Evolutionary conservation across 2,797 vertebrate species (phyloP), one percentile per base, ranked within the genome.

Genomic region (Alcedo atthis): DNA sequence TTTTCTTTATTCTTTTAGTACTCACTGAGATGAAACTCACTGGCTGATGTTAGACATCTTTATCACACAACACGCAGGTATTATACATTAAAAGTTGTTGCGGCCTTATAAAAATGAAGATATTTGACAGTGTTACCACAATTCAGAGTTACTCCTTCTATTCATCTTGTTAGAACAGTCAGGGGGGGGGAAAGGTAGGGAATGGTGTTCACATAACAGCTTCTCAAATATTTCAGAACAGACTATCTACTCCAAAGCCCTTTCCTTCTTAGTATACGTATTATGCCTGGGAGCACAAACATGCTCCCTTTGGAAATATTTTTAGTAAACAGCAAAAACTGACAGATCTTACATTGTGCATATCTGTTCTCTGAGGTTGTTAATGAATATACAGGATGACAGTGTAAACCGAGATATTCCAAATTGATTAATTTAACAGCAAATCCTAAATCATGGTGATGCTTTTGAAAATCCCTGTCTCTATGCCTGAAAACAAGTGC

Each of bases 41-140:
- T 64, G 53, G 28, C 43, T 76, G 64, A 77, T 1, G 17, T 75
- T 51, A 45, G 30, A 70, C 15, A 64, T 46, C 43, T 81, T 78
- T 81, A 83, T 86, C 79, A 77, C 21, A 67, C 17, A 82, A 28
- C 33, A 79, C 0, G 5, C 45, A 48, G 33, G 71, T 79, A 59
- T 54, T 58, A 64, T 35, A 76, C 4, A 9, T 73, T 86, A 92
- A 93, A 90, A 59, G 32, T 32, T 92, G 51, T 66, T 70, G 28
- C 8, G 28, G 33, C n/a, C 81, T 88, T 82, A 85, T 28, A 84
- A 89, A 94, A 89, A 88, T 42, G 89, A 86, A 82, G 49, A 49
- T 81, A 87, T 83, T 43, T 79, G 25, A 78, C 68, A 68, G 42
- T 43, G 22, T 63, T 63, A 90, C 15, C 67, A 46, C 4, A 59